Base-by-base conservation (phyloP, 2,888 invertebrate species). In the Drosophila setosimentum region DNA sequence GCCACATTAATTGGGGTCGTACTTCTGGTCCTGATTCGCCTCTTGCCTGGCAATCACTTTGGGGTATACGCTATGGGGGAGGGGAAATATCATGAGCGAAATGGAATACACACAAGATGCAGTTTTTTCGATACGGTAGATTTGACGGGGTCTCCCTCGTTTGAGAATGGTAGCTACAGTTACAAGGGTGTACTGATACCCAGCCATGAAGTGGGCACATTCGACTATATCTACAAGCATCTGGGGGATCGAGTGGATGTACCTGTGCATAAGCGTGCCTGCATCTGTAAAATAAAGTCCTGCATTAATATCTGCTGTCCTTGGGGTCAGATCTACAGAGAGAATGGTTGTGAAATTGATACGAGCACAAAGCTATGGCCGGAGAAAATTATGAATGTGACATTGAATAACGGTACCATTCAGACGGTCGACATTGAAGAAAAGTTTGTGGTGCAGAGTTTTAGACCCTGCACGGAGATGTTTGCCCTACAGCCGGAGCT, bases 271-370 rank as follows among this genome's bases (percentile, higher is more conserved):
- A 64, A 78, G n/a, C 90, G 93, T 3, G 93, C 92, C 3, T 93
- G 93, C 64, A 84, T 93, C 30, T 93, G 93, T 64, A 82, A 89
- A 27, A 40, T 93, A n/a, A 92, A 91, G 73, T 72, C 90, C 1
- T 93, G 93, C 67, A 80, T 93, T 4, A 91, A 93, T 42, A 87
- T 93, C 18, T 93, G 93, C 67, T 93, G 93, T 68, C 92, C 91
- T 0, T 80, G 79, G 51, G 83, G 81, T 1, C 70, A 82, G 24
- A 49, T 74, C 29, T 90, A 68, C 37, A 76, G 73, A 24, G 33
- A 45, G 1, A 69, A 48, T 4, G 63, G 68, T 1, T 88, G 88
- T 35, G 24, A 37, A n/a, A 69, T 65, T 7, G 69, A 81, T n/a
- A 68, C 73, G 6, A 71, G 40, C 24, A 51, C 58, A 3, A 61